Base-by-base conservation (phyloP, 2,888 invertebrate genomes). In the Apoda limacodes region DNA sequence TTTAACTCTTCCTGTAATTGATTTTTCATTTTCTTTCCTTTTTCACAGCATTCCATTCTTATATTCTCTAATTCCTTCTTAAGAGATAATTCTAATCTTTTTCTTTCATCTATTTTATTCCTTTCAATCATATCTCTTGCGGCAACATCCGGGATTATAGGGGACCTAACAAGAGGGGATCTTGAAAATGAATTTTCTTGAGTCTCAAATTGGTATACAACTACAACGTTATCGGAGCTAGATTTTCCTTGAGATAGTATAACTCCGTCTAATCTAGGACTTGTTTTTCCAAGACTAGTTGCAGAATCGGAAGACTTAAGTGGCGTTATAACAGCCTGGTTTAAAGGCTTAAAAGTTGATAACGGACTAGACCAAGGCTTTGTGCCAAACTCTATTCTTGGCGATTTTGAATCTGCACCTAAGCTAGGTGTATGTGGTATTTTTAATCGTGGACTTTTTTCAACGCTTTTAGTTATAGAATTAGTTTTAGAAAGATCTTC, bases 21-120 rank as follows among this genome's bases (percentile, higher is more conserved):
- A 10, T 80, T 74, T 52, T 61, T 84, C 82, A 58, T 78, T 60
- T 55, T 84, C 67, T 56, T 85, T 47, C 66, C 86, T 63, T 53
- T 83, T 35, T 74, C 72, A 37, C 84, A 78, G 48, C 85, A 76
- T 29, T 85, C 85, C 39, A 83, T 78, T 45, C 83, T 83, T 27
- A 85, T 62, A 41, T 63, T 52, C 44, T 83, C 76, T 40, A 85
- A 61, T 54, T 83, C 83, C 33, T 76, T 80, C 50, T 83, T 70
- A 39, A 78, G 44, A 20, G 67, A 54, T 30, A 76, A 48, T 45
- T 80, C 78, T 28, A 76, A 38, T 51, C 76, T 60, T 52, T 70
- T 68, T 30, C 60, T 65, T 40, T 74, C 72, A 40, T 75, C 75
- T 32, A 55, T 61, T 40, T 74, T 78, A 31, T 61, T 72, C 20